Evolutionary conservation across 2,888 invertebrate genomes (phyloP), one percentile per base, ranked within the genome.

Genomic region (Lacanobia wlatinum): DNA sequence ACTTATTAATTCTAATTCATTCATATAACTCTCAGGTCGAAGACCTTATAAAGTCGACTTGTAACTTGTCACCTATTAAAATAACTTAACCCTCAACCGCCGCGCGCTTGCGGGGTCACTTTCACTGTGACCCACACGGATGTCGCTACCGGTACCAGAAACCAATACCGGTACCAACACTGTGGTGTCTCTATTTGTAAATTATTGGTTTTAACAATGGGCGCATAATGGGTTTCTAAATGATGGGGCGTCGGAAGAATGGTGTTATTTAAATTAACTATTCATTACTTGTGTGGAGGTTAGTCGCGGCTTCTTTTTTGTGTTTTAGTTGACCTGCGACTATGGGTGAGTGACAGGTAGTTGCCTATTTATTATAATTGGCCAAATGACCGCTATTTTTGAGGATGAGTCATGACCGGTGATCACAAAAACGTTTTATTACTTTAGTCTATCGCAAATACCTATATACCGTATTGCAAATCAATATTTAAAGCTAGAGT

Each of bases 91-190:
- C 77, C 71, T 12, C n/a, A 12, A 12, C 10, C 16, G 55, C 65
- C 1, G 53, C n/a, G 48, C 21, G 64, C 64, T 60, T 12, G 78
- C 18, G 64, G 66, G 62, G 70, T 64, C 59, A 83, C 83, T 83
- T 82, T 80, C 82, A 59, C 82, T 59, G 21, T 59, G 82, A 72
- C 82, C 75, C 28, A 70, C 28, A 64, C 70, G 65, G 78, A 78
- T 73, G 59, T 53, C 1, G 48, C 55, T 73, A 65, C 65, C 75
- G 38, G 53, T 38, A 43, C 38, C 38, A 48, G 46, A 46, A 53
- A 60, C 28, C 28, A 16, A n/a, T 34, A 46, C 40, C 14, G 58
- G 34, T 38, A 59, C 59, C 50, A 34, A 40, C 38, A 16, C 48
- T n/a, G n/a, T 10, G 80, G 64, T 73, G n/a, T n/a, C n/a, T n/a